Base-by-base conservation (phyloP, 1,140 invertebrate species). In the Caerostris darwini region DNA sequence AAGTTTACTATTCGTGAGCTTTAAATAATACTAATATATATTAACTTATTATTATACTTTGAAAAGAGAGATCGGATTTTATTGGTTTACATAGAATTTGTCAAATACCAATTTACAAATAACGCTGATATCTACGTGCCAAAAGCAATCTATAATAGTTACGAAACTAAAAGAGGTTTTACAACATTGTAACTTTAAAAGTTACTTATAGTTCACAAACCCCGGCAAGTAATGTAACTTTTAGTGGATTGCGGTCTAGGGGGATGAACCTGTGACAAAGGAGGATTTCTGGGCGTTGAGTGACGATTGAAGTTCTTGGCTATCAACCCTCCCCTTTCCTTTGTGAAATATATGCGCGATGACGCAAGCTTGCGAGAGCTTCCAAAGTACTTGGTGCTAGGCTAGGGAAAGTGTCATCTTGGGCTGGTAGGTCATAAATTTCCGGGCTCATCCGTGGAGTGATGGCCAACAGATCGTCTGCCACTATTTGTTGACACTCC, bases 401-500 rank as follows among this genome's bases (percentile, higher is more conserved):
- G 10, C 5, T 90, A 50, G 71, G 57, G 67, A 81, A 77, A 81
- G 69, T 77, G 90, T 92, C 82, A 64, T 92, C 71, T 54, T 53
- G 57, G 8, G 88, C 57, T 50, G 7, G 19, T n/a, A 56, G 58
- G 58, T 83, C 77, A 92, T 92, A 92, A 92, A 92, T 92, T 83
- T 83, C 10, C 2, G 34, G 69, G 58, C 90, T 92, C 90, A 34
- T 87, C 87, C n/a, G 92, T 53, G 50, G 92, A 93, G 92, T 93
- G 92, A 93, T 87, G 82, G 57, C 92, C 83, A 58, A 87, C 92
- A 93, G 92, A 93, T 93, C 81, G 92, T 87, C 92, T 87, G 92
- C 67, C 92, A 87, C 82, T 87, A 93, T 93, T 93, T 93, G 92
- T 93, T 93, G 92, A 93, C 92, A 93, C 92, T 93, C 92, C 6